A percentile compares a stretch with the other conserved stretches of the same genome.
Evolutionary conservation across 1,140 invertebrate species (phyloP).

Genomic region (Galendromus occidentalis): DNA sequence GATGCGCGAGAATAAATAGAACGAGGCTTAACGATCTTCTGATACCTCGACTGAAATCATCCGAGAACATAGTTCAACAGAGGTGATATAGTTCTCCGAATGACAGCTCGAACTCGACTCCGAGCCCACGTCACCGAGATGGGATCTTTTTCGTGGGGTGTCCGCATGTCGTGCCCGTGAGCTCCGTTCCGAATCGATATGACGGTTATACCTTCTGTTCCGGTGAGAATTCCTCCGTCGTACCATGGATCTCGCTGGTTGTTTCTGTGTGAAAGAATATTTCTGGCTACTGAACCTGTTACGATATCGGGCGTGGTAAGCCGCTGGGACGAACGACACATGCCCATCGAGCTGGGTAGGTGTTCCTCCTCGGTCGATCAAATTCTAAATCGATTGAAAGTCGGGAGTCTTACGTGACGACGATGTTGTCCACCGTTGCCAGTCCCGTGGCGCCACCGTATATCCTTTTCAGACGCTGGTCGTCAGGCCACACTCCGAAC

Average conservation of each 20-base stretch:
- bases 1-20: too few relatives aligned
- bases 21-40: too few relatives aligned
- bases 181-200: slow-evolving; percentile 6
- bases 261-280: slow-evolving; percentile 39
- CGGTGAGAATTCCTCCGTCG: slow-evolving; percentile 49
- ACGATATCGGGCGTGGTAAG: background rate
- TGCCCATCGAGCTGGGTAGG: too few relatives aligned
- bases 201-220: background rate
- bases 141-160: slow-evolving; percentile 8
- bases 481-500: slow-evolving; percentile 43
- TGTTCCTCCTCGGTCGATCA: too few relatives aligned
- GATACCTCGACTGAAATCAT: too few relatives aligned
- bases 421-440: slow-evolving; percentile 47
- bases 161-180: slow-evolving; percentile 1
- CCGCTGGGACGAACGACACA: too few relatives aligned
- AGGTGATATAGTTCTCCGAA: background rate
- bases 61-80: slow-evolving; percentile 1
- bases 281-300: too few relatives aligned
- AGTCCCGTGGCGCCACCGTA: slow-evolving; percentile 53
- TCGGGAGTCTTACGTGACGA: slow-evolving; percentile 40
- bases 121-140: slow-evolving; percentile 7
- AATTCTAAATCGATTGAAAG: background rate
- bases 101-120: background rate
- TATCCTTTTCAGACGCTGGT: slow-evolving; percentile 42
- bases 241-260: slow-evolving; percentile 78